phyloP scores from a whole-genome alignment of 1,140 invertebrate species.

The Saccostrea glomerata region DNA sequence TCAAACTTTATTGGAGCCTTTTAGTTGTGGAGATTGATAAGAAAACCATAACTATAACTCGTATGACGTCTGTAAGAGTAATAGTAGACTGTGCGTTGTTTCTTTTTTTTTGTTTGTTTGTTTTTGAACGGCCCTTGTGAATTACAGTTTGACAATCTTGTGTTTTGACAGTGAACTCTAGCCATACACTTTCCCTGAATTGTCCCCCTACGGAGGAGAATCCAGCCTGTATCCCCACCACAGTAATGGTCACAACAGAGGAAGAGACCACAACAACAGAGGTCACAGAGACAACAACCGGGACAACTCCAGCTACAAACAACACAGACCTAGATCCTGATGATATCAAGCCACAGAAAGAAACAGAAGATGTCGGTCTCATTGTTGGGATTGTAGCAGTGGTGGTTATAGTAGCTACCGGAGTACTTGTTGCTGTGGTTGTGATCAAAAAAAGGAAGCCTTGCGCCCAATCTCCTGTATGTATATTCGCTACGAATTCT shows the following conservation, averaged over 20 bases:
- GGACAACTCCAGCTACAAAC: not conserved
- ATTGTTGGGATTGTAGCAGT: not conserved
- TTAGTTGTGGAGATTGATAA: too few relatives aligned
- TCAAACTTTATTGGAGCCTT: too few relatives aligned
- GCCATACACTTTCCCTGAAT: not conserved
- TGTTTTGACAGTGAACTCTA: not conserved
- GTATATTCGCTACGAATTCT: too few relatives aligned
- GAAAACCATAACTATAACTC: too few relatives aligned
- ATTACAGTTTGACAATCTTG: too few relatives aligned
- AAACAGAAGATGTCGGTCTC: not conserved
- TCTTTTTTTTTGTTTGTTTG: too few relatives aligned
- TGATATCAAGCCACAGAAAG: not conserved
- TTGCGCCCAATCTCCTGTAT: too few relatives aligned
- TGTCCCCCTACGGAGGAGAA: not conserved
- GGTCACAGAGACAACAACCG: not conserved
- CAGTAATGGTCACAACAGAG: not conserved
- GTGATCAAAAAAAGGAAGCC: not conserved
- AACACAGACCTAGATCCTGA: not conserved
- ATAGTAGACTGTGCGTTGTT: too few relatives aligned
- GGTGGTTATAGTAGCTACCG: not conserved
- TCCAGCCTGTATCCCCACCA: not conserved
- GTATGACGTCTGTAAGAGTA: too few relatives aligned
- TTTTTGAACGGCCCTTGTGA: too few relatives aligned
- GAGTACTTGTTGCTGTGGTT: not conserved
- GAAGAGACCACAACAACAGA: not conserved